Conservation (phyloP, 2,113 vertebrate genomes). For the Ornithorhynchus anatinus region DNA sequence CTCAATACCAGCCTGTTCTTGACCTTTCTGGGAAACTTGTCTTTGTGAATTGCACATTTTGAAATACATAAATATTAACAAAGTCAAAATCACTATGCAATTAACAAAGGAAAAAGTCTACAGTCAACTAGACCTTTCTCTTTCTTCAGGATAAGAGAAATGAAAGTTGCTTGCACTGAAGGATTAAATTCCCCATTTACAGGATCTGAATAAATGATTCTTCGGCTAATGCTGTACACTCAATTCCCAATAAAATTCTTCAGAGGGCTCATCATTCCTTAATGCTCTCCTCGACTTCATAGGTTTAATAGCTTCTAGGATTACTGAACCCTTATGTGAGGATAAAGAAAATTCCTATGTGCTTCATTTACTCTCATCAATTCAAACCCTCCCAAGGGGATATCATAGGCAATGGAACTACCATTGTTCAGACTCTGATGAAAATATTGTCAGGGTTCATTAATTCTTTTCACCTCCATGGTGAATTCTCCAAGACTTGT, state of each 20-base stretch:
- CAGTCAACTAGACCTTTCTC: not conserved
- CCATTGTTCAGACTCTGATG: constrained; percentile 18
- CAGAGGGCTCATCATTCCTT: not conserved
- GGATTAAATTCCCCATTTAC: not conserved
- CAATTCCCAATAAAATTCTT: constrained; percentile 26
- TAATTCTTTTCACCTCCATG: constrained; percentile 24
- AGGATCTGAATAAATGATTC: constrained; percentile 33
- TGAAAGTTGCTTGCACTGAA: not conserved
- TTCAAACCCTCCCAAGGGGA: constrained; percentile 18
- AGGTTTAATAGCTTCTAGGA: constrained; percentile 18
- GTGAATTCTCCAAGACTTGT: constrained; percentile 17
- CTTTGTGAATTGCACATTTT: not conserved
- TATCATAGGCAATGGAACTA: not conserved
- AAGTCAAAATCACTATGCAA: not conserved
- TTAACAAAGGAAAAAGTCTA: not conserved
- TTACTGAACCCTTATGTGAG: constrained; percentile 38
- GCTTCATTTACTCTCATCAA: constrained; percentile 27
- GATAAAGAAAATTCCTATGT: constrained; percentile 25
- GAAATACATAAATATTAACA: not conserved
- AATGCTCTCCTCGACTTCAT: constrained; percentile 7
- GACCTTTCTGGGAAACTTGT: too few species aligned
- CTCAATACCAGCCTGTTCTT: too few species aligned
- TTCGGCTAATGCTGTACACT: constrained; percentile 21
- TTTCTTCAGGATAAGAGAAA: not conserved
- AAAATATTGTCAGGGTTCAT: constrained; percentile 31